A percentile compares a stretch with the other conserved stretches of the same genome.
Conservation (phyloP, 2,113 vertebrate genomes). For the Lamprotornis superbus region DNA sequence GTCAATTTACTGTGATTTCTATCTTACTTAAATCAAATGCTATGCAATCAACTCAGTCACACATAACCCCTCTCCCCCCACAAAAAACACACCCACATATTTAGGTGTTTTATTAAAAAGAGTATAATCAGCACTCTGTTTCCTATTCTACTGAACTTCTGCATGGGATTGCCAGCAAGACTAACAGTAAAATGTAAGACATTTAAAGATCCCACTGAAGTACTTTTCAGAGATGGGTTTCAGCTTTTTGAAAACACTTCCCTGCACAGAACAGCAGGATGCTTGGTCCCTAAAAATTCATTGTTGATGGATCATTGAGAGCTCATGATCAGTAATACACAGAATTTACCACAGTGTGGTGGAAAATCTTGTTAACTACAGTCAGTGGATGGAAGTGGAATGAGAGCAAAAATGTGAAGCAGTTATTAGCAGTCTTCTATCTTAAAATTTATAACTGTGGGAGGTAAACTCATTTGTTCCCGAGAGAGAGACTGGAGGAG, state of each 20-base stretch:
- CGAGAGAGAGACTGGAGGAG: fast-evolving
- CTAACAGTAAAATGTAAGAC: not conserved
- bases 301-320: not conserved
- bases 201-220: not conserved
- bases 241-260: not conserved
- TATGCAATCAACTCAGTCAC: not conserved
- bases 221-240: not conserved
- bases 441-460: not conserved
- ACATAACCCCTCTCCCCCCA: fast-evolving
- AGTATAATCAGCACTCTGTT: not conserved
- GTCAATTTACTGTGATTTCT: not conserved
- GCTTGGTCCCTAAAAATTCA: not conserved
- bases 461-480: not conserved
- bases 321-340: not conserved
- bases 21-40: not conserved
- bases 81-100: not conserved
- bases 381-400: not conserved
- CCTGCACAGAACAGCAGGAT: not conserved
- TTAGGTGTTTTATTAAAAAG: not conserved
- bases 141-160: not conserved
- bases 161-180: not conserved
- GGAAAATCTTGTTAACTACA: not conserved
- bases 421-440: not conserved
- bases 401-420: not conserved
- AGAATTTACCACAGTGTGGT: not conserved